Evolutionary conservation across 2,888 invertebrate species (phyloP), one percentile per base, ranked within the genome.

Genomic region (Alloplasta piceator): DNA sequence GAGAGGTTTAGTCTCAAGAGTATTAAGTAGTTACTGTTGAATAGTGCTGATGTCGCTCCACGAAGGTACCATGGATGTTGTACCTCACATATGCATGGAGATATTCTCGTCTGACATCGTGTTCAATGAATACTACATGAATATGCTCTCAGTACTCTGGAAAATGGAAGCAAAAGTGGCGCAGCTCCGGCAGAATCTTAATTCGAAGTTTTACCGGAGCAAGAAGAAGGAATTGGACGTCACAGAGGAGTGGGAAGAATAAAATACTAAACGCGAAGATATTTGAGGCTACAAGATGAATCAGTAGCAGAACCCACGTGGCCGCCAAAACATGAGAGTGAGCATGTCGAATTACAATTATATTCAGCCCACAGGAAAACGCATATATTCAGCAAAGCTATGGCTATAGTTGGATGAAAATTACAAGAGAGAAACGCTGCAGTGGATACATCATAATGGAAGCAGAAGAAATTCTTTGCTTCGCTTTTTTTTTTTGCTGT

Each of bases 21-120:
- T 67, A 80, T 75, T 66, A 55, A 46, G 71, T 60, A 66, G 68
- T 61, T 71, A 72, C 55, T 39, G 50, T 39, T 72, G 39, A 56
- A 74, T 46, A 56, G 56, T 56, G 26, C 16, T 60, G 63, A 6
- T 66, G 46, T 14, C 56, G 46, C 48, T 5, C 43, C 10, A 48
- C 12, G 55, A 9, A 46, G 14, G 36, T n/a, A 41, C 50, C n/a
- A 12, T 41, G 26, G 7, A 52, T 12, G 50, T 52, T 52, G 43
- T 14, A 38, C 56, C 10, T 10, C 43, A 41, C 39, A 55, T 58
- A 12, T 39, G 12, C 26, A 70, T 36, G 7, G 56, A 46, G 63
- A 67, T 46, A 41, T 56, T 52, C 68, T 56, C 61, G 9, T 55
- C 12, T 52, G 46, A 14, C 12, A 16, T 41, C 67, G 63, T 12